phyloP scores from a whole-genome alignment of 1,140 invertebrate genomes.

The Ceratina japonica region DNA sequence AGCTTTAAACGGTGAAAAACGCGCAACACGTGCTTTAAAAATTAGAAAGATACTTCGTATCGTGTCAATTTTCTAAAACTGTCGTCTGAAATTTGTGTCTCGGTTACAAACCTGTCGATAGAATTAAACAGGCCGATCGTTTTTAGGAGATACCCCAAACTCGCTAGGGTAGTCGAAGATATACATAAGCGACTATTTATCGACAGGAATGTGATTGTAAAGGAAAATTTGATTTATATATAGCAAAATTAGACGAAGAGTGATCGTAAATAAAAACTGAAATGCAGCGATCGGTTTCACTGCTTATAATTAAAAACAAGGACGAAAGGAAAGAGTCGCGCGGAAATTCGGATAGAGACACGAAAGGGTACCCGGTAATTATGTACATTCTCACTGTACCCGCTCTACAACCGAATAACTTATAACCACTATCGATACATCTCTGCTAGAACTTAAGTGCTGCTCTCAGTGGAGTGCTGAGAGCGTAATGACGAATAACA shows the following conservation, averaged over 20 bases:
- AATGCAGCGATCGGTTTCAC: slow-evolving; percentile 42
- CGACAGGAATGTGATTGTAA: slow-evolving; percentile 31
- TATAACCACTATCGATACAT: slow-evolving; percentile 30
- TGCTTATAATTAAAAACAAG: slow-evolving; percentile 9
- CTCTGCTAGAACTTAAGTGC: slow-evolving; percentile 67
- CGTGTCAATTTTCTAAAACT: neutral
- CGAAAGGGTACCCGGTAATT: slow-evolving; percentile 40
- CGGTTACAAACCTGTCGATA: slow-evolving; percentile 37
- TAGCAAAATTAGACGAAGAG: neutral
- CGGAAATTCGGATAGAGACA: slow-evolving; percentile 29
- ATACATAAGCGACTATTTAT: slow-evolving; percentile 25
- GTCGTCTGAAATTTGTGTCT: neutral
- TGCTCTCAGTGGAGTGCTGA: slow-evolving; percentile 73
- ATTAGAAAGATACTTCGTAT: neutral
- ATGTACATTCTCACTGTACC: slow-evolving; percentile 55
- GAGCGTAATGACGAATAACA: slow-evolving; percentile 84
- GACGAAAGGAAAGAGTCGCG: neutral
- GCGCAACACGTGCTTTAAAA: slow-evolving; percentile 3
- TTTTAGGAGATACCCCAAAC: slow-evolving; percentile 18
- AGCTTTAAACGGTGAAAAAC: too few species aligned
- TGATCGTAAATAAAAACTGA: slow-evolving; percentile 16
- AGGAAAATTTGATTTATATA: neutral
- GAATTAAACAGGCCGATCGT: slow-evolving; percentile 34
- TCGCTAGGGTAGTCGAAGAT: slow-evolving; percentile 32
- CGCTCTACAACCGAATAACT: slow-evolving; percentile 32